A percentile compares a stretch with the other conserved stretches of the same genome.
These are phyloP conservation scores for Oceanites oceanicus DNA, from an alignment of 2,113 vertebrate genomes.

Conservation along the genomic window DNA sequence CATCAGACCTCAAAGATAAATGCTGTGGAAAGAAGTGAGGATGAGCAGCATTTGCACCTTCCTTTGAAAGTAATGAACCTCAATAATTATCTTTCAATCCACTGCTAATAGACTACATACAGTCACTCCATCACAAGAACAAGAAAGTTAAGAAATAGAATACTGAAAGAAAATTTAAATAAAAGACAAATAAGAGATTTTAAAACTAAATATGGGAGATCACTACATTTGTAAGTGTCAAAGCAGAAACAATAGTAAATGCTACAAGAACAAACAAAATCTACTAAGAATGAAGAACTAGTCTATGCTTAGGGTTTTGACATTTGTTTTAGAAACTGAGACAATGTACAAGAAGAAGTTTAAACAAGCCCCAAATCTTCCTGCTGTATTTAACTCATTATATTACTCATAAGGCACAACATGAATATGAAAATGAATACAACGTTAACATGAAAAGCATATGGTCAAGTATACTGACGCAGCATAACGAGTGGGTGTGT, in stretches of 20 bases:
- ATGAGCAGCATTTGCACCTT: neutral
- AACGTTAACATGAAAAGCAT: conserved; percentile 15
- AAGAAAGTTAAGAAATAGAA: neutral
- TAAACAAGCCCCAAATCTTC: neutral
- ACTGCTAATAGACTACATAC: neutral
- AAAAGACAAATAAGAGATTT: neutral
- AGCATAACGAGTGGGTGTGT: conserved; percentile 5
- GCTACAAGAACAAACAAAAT: neutral
- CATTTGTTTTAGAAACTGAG: neutral
- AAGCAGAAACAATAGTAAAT: neutral
- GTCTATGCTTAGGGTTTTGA: neutral
- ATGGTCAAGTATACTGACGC: neutral
- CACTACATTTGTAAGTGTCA: neutral
- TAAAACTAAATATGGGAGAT: neutral
- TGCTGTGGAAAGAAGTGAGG: neutral
- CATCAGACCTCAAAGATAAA: neutral
- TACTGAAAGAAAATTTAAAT: neutral
- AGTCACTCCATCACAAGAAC: neutral
- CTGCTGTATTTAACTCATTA: neutral
- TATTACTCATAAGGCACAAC: neutral
- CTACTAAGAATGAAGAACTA: neutral
- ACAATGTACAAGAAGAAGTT: neutral
- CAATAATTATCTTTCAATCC: neutral
- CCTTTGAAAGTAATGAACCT: neutral
- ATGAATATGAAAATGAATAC: neutral